These are phyloP conservation scores for Junonia oenone DNA, from an alignment of 2,888 invertebrate genomes.

Conservation along the genomic window DNA sequence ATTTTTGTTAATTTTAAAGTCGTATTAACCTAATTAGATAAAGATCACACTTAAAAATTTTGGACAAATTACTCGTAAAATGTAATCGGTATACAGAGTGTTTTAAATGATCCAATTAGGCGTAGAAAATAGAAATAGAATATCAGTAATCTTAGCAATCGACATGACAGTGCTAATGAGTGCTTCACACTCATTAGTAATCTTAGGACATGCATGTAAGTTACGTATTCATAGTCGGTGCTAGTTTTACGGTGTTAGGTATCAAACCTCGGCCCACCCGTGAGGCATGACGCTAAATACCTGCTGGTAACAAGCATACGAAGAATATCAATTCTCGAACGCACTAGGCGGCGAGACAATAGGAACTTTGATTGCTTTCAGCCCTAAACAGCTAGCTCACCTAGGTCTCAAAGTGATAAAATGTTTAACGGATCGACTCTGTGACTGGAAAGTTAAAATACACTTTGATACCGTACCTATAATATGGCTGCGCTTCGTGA, in stretches of 20 bases:
- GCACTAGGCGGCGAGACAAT: slow-evolving; percentile 40
- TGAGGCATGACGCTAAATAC: slow-evolving; percentile 43
- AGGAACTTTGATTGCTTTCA: slow-evolving; percentile 57
- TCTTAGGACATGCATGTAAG: slow-evolving; percentile 22
- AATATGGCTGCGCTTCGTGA: slow-evolving; percentile 1
- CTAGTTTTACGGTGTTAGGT: slow-evolving; percentile 41
- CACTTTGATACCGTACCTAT: background rate
- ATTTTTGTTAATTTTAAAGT: background rate
- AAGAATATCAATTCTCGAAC: slow-evolving; percentile 58
- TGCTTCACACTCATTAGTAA: slow-evolving; percentile 25
- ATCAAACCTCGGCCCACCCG: slow-evolving; percentile 57
- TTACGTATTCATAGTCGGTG: slow-evolving; percentile 56
- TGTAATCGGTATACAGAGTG: too few relatives aligned
- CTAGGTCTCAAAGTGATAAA: slow-evolving; percentile 1
- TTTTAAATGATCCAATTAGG: too few relatives aligned
- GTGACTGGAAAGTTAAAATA: slow-evolving; percentile 1
- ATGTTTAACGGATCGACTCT: background rate
- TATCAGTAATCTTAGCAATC: background rate
- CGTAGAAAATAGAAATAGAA: background rate
- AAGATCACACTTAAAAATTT: background rate
- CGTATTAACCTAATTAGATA: background rate
- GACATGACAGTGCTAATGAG: background rate
- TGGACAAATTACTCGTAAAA: too few relatives aligned
- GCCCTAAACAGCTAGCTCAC: slow-evolving; percentile 41
- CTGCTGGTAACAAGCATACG: slow-evolving; percentile 44